Evolutionary conservation across 1,140 invertebrate species (phyloP), one percentile per base, ranked within the genome.

Genomic region (Micrasema longulum): DNA sequence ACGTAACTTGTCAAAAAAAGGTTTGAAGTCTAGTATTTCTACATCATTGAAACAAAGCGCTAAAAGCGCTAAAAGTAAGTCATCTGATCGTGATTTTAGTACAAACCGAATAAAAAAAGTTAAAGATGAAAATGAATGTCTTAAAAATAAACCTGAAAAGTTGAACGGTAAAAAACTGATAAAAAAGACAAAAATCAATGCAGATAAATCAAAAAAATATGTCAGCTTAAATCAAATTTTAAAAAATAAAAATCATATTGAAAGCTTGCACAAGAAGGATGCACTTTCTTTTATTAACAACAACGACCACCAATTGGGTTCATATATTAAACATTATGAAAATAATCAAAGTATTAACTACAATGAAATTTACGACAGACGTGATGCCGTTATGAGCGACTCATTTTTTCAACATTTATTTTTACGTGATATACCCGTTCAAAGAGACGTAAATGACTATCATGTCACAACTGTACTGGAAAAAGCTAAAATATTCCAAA

Each of bases 371-470:
- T 85, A 81, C 71, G 81, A 85, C 66, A 86, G 87, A 70, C 86
- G 86, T 64, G 85, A 88, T 70, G 81, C 81, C n/a, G 81, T 89
- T 12, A 80, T 88, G 74, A 86, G 87, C 0, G 85, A 91, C 77
- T 86, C 86, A 0, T 92, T 92, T 76, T 92, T 93, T 76, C 91
- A 91, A 78, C 86, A 91, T 80, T 84, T 92, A 22, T 90, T 92
- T 72, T 78, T 92, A 10, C 79, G 87, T 66, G 85, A 88, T 64
- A 69, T 81, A 1, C 36, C 76, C 53, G 79, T 38, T 72, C 77
- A 75, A 60, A 72, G 35, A 38, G 50, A 52, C 18, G 70, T 66
- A 63, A 77, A 75, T 73, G 74, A 77, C 20, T 69, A 82, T 41
- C 83, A 83, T 69, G 86, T 80, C 63, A 85, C 87, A 1, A 83